A percentile compares a stretch with the other conserved stretches of the same genome.
Conservation (phyloP, 2,888 invertebrate genomes). For the Scaptomyza polygonia region DNA sequence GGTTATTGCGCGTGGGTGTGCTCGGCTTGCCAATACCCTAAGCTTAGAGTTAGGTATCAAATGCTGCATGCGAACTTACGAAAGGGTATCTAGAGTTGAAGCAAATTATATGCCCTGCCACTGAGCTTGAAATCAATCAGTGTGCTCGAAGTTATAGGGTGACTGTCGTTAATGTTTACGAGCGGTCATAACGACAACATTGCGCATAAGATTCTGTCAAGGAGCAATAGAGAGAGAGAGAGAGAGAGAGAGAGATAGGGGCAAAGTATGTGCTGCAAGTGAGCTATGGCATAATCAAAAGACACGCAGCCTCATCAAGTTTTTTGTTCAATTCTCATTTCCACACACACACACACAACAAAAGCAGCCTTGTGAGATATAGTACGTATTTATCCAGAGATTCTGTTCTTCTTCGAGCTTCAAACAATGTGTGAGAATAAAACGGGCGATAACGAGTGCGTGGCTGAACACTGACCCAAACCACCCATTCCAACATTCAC, state of each 20-base stretch:
- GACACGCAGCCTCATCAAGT: conserved; percentile 71
- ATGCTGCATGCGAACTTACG: neutral
- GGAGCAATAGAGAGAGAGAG: too few species aligned
- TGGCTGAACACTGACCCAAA: conserved; percentile 53
- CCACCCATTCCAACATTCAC: neutral
- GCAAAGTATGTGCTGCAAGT: conserved; percentile 29
- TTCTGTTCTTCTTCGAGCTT: conserved; percentile 4
- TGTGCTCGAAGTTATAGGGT: conserved; percentile 9
- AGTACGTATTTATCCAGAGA: neutral
- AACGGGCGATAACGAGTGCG: conserved; percentile 70
- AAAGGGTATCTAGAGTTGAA: conserved; percentile 21
- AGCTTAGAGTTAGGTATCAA: neutral
- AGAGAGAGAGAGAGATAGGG: neutral
- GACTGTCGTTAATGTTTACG: conserved; percentile 75
- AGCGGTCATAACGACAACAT: conserved; percentile 65
- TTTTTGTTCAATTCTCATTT: conserved; percentile 46
- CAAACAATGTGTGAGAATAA: conserved; percentile 70
- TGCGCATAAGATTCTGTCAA: conserved; percentile 9
- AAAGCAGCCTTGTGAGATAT: conserved; percentile 3
- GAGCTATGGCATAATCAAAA: conserved; percentile 68
- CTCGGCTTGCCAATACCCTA: conserved; percentile 14
- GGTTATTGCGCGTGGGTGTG: neutral
- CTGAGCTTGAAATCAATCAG: conserved; percentile 44
- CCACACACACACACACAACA: conserved; percentile 13
- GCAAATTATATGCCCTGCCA: conserved; percentile 8